Percentiles rank a stretch among this genome's conserved stretches.
These are phyloP conservation scores for Lathamus discolor DNA, from an alignment of 2,113 vertebrate genomes.

Conservation along the genomic window DNA sequence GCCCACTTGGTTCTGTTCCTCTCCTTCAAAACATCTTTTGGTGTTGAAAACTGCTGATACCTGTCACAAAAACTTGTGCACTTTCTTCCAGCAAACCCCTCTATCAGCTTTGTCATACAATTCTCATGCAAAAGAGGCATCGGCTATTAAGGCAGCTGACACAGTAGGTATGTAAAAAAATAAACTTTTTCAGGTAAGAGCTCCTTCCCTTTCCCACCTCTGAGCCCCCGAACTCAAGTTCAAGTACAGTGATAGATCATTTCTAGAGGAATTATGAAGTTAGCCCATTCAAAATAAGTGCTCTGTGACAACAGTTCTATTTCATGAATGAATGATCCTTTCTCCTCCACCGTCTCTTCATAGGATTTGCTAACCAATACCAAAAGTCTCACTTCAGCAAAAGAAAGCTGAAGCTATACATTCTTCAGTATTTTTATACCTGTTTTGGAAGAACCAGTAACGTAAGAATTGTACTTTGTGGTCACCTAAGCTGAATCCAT, in stretches of 20 bases:
- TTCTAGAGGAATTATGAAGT: not conserved
- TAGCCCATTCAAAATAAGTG: not conserved
- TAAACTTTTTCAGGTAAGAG: not conserved
- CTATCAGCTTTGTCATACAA: not conserved
- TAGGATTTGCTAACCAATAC: not conserved
- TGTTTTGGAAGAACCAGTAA: not conserved
- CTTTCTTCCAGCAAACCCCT: not conserved
- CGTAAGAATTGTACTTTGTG: not conserved
- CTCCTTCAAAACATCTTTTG: not conserved
- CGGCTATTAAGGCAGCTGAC: not conserved
- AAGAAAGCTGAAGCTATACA: not conserved
- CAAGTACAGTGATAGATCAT: not conserved
- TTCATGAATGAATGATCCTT: not conserved
- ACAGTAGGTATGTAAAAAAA: not conserved
- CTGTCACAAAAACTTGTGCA: not conserved
- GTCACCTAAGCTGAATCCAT: not conserved
- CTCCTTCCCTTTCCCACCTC: not conserved
- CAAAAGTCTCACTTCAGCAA: not conserved
- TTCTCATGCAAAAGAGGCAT: not conserved
- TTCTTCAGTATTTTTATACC: not conserved
- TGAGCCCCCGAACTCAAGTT: not conserved
- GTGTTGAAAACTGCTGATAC: not conserved
- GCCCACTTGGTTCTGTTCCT: not conserved
- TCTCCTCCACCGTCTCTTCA: not conserved
- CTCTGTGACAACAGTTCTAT: not conserved